Evolutionary conservation across 64 coral and sea anemone species (phyloP), one percentile per base, ranked within the genome.

Genomic region (Anthopleura sola): DNA sequence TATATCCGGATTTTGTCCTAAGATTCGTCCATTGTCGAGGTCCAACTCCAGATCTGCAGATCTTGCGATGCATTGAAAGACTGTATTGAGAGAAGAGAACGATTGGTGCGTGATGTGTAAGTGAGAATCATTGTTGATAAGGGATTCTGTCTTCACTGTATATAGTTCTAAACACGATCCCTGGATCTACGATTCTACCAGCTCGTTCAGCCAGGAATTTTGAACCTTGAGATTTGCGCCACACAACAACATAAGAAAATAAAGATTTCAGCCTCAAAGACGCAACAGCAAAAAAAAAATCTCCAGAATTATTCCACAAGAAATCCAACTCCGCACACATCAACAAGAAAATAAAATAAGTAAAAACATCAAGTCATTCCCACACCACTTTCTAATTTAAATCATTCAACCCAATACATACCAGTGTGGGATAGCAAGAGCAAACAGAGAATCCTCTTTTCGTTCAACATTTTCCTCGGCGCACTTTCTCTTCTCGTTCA

Each of bases 141-240:
- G 66, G 29, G 66, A 32, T 71, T 34, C 66, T 71, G 66, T 71
- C 66, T 71, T 71, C 66, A 71, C 66, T 71, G 15, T 17, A 71
- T 14, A 31, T 29, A 71, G 10, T 34, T 71, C 66, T 71, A 71
- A 71, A 71, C n/a, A 29, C 31, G 26, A 32, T 71, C 66, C 28
- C 60, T 66, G 60, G 23, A 21, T 56, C 18, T 56, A 18, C 55
- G 55, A 66, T 66, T 44, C 40, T 0, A 44, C 60, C 24, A 66
- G n/a, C 24, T 66, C 4, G 28, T 32, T 36, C 10, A 31, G 29
- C 66, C 66, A 71, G n/a, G 66, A 71, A 71, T 71, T 71, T 31
- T 34, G 12, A 71, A 34, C 66, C 28, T 34, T 13, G 66, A 34
- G 28, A 17, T 33, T 15, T 3, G 66, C 66, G 28, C 66, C 2